Percentiles rank a stretch among this genome's conserved stretches.
phyloP scores from a whole-genome alignment of 2,888 invertebrate species.

The Drosophila barbarae region DNA sequence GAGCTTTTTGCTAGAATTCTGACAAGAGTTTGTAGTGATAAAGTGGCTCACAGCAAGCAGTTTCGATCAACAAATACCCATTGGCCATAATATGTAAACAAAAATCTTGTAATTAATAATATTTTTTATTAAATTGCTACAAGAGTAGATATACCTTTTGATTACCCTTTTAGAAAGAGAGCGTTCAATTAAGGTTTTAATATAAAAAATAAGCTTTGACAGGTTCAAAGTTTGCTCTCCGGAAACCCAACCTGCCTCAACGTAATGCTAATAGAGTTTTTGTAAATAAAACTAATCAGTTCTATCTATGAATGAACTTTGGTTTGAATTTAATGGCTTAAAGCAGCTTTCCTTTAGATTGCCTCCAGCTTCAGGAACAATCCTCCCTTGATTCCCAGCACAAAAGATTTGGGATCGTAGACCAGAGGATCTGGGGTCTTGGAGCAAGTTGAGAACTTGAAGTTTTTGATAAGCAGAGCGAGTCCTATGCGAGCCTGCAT shows the following conservation, averaged over 20 bases:
- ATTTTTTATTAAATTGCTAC: neutral
- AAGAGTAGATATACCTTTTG: neutral
- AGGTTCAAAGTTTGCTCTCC: neutral
- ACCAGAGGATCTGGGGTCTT: conserved; percentile 23
- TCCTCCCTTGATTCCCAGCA: conserved; percentile 18
- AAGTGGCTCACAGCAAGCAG: neutral
- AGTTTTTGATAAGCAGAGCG: conserved; percentile 60
- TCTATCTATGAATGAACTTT: conserved; percentile 1
- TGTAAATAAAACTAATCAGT: neutral
- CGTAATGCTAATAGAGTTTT: neutral
- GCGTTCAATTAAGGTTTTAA: neutral
- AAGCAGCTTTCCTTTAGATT: neutral
- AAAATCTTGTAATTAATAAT: neutral
- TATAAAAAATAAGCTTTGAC: neutral
- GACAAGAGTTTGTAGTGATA: conserved; percentile 2
- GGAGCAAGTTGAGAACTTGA: conserved; percentile 54
- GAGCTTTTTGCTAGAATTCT: neutral
- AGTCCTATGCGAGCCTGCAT: conserved; percentile 70
- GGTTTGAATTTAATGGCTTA: neutral
- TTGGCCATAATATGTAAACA: neutral
- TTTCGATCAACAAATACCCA: neutral
- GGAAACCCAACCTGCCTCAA: conserved; percentile 9
- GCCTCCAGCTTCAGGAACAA: conserved; percentile 32
- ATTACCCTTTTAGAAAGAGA: neutral
- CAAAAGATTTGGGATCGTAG: conserved; percentile 30